Conservation (phyloP, 2,888 invertebrate species). For the Brachycybe producta region DNA sequence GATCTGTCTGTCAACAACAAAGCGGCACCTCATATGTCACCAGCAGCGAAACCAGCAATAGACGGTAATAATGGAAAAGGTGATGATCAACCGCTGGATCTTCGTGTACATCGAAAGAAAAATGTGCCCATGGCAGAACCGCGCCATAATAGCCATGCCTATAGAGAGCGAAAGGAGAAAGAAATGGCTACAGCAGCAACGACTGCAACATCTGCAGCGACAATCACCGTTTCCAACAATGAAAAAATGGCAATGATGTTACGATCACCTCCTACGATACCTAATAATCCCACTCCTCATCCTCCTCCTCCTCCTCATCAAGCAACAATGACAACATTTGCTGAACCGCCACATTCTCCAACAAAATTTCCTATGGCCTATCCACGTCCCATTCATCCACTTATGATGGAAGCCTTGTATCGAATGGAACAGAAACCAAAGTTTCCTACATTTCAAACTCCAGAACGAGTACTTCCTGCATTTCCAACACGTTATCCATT, state of each 20-base stretch:
- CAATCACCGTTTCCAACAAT: conserved; percentile 10
- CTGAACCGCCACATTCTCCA: conserved; percentile 22
- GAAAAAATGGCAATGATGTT: background rate
- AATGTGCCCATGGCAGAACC: conserved; percentile 32
- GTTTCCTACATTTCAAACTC: conserved; percentile 25
- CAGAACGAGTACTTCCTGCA: conserved; percentile 34
- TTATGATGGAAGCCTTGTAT: conserved; percentile 61
- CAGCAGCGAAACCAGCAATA: conserved; percentile 33
- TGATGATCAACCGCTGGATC: conserved; percentile 60
- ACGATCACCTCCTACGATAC: background rate
- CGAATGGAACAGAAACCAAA: conserved; percentile 38
- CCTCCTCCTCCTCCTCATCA: conserved; percentile 13
- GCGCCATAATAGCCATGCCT: conserved; percentile 21
- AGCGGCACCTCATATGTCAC: conserved; percentile 29
- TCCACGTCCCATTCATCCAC: conserved; percentile 68
- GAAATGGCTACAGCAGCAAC: conserved; percentile 4
- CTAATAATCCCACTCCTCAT: conserved; percentile 17
- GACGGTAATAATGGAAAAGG: conserved; percentile 39
- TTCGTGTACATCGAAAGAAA: conserved; percentile 68
- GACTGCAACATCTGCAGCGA: conserved; percentile 1
- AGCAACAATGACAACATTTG: conserved; percentile 6
- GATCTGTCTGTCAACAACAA: conserved; percentile 44
- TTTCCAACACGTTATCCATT: conserved; percentile 47
- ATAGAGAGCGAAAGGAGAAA: conserved; percentile 21
- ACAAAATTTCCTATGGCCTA: conserved; percentile 44